These are phyloP conservation scores for Ellobium chinense DNA, from an alignment of 2,888 invertebrate genomes.

Conservation along the genomic window DNA sequence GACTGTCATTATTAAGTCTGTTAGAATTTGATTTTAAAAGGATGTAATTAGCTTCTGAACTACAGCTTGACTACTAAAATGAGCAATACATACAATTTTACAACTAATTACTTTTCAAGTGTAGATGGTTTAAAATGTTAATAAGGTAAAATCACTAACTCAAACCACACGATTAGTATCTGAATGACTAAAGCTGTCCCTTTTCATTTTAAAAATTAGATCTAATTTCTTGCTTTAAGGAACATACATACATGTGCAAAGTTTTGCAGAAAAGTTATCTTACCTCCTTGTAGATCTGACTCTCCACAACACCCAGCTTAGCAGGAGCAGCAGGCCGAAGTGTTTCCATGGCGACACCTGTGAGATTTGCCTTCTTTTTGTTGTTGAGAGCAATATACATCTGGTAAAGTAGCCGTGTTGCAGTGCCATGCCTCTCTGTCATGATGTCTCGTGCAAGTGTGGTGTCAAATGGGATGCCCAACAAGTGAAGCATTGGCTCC, in stretches of 20 bases:
- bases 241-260: not conserved
- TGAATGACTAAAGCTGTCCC: too few species aligned
- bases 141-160: too few species aligned
- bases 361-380: slow-evolving; percentile 77
- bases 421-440: slow-evolving; percentile 77
- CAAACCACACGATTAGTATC: too few species aligned
- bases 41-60: too few species aligned
- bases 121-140: too few species aligned
- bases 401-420: slow-evolving; percentile 78
- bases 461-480: slow-evolving; percentile 78
- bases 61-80: too few species aligned
- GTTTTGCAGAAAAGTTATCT: not conserved
- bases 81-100: too few species aligned
- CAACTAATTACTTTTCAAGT: too few species aligned
- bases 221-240: not conserved
- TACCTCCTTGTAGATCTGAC: slow-evolving; percentile 77
- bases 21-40: too few species aligned
- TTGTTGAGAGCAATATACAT: slow-evolving; percentile 77
- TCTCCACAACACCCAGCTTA: slow-evolving; percentile 76
- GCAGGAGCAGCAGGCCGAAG: slow-evolving; percentile 78
- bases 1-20: too few species aligned
- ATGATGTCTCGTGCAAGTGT: slow-evolving; percentile 78
- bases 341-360: slow-evolving; percentile 78
- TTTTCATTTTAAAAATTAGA: not conserved
- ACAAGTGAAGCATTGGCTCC: slow-evolving; percentile 76